Evolutionary conservation across 2,797 vertebrate genomes (phyloP).

Genomic region (Miichthys miiuy): DNA sequence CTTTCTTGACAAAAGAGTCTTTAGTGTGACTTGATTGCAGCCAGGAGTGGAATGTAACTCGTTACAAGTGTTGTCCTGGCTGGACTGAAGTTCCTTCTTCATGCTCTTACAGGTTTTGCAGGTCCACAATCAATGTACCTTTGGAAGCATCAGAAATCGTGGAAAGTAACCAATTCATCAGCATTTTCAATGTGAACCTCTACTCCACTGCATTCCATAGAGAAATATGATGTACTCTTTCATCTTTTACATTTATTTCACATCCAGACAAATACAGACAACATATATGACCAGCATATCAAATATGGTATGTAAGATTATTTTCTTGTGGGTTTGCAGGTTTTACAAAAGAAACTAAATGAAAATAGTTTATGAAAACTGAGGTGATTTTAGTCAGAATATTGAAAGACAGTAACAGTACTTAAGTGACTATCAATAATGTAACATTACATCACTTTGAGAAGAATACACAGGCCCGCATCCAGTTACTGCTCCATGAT

Average conservation of each 20-base stretch:
- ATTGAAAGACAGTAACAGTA: not conserved
- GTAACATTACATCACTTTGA: not conserved
- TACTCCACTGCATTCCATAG: not conserved
- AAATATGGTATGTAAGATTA: not conserved
- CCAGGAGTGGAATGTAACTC: conserved; percentile 22
- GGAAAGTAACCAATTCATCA: not conserved
- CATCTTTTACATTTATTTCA: not conserved
- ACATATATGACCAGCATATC: not conserved
- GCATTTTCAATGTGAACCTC: not conserved
- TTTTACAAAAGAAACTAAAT: not conserved
- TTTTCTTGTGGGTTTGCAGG: not conserved
- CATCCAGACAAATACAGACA: not conserved
- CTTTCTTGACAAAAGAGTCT: conserved; percentile 27
- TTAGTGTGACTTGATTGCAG: conserved; percentile 41
- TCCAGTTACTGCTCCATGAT: not conserved
- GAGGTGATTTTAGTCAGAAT: not conserved
- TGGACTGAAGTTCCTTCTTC: conserved; percentile 36
- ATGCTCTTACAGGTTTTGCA: conserved; percentile 24
- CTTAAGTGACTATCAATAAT: not conserved
- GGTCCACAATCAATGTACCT: conserved; percentile 29
- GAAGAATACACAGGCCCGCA: not conserved
- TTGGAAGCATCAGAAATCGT: too few relatives aligned
- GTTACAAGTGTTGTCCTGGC: conserved; percentile 40
- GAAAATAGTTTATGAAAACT: not conserved
- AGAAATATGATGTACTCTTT: not conserved